These are phyloP conservation scores for Cyprinus carpio DNA, from an alignment of 2,113 vertebrate species.

Conservation along the genomic window DNA sequence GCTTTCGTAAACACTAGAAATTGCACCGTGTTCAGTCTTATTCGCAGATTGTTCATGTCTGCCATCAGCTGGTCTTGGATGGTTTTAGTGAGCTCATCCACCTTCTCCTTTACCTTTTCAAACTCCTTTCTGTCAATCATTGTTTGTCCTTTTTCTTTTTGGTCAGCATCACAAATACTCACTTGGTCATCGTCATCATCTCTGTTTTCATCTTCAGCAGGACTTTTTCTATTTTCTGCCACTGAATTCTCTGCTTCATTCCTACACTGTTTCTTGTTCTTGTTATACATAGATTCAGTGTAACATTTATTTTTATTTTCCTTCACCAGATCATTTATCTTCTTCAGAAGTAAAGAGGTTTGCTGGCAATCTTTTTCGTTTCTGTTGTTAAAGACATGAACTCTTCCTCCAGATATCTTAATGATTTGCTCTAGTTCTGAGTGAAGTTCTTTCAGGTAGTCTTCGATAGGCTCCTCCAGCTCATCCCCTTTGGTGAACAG, in stretches of 20 bases:
- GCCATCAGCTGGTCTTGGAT: too few relatives aligned
- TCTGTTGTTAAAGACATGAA: constrained; percentile 26
- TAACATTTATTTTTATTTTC: background rate
- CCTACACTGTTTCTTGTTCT: background rate
- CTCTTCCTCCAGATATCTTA: background rate
- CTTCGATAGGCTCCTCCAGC: background rate
- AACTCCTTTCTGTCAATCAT: background rate
- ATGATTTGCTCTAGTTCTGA: background rate
- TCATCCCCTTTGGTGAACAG: constrained; percentile 19
- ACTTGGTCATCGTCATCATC: background rate
- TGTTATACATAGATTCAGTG: background rate
- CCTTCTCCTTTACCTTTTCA: too few relatives aligned
- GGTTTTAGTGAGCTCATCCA: too few relatives aligned
- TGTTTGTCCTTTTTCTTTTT: background rate
- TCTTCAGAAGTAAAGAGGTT: background rate
- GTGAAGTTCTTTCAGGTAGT: background rate
- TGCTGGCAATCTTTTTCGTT: background rate
- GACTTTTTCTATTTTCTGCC: background rate
- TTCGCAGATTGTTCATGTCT: too few relatives aligned
- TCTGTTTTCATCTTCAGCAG: too few relatives aligned
- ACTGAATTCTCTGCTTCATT: background rate
- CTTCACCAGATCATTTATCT: background rate
- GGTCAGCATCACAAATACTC: background rate
- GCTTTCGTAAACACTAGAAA: too few relatives aligned
- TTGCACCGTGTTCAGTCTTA: too few relatives aligned